phyloP scores from a whole-genome alignment of 2,888 invertebrate species.

The Lathronympha strigana region DNA sequence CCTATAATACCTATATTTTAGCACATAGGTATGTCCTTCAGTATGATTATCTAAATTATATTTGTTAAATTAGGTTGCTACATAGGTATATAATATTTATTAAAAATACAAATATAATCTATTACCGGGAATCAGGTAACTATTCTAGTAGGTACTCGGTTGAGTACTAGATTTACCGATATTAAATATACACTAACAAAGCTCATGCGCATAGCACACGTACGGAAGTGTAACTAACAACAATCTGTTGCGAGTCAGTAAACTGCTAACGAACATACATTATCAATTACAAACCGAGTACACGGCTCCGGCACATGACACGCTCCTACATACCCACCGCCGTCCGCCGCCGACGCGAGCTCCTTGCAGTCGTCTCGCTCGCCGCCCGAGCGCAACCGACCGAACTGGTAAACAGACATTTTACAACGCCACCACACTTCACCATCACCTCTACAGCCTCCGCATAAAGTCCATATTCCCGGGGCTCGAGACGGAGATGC shows the following conservation, averaged over 20 bases:
- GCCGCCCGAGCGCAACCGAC: constrained; percentile 77
- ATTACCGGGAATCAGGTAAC: no score
- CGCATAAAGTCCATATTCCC: constrained; percentile 49
- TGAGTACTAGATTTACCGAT: neutral
- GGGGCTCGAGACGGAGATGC: constrained; percentile 56
- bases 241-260: constrained; percentile 36
- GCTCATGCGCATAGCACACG: constrained; percentile 23
- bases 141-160: no score
- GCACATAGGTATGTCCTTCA: no score
- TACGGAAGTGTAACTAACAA: constrained; percentile 29
- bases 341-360: constrained; percentile 55
- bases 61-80: no score
- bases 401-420: constrained; percentile 79
- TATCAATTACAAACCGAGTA: constrained; percentile 43
- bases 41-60: no score
- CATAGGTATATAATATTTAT: no score
- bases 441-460: constrained; percentile 41
- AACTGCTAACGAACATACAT: constrained; percentile 37
- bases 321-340: constrained; percentile 40
- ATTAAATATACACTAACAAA: neutral
- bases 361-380: constrained; percentile 72
- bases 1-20: no score
- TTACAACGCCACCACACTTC: constrained; percentile 45
- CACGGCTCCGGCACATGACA: constrained; percentile 38
- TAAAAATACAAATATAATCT: no score